Evolutionary conservation across 2,888 invertebrate species (phyloP).

Genomic region (Eumerus sabulonum): DNA sequence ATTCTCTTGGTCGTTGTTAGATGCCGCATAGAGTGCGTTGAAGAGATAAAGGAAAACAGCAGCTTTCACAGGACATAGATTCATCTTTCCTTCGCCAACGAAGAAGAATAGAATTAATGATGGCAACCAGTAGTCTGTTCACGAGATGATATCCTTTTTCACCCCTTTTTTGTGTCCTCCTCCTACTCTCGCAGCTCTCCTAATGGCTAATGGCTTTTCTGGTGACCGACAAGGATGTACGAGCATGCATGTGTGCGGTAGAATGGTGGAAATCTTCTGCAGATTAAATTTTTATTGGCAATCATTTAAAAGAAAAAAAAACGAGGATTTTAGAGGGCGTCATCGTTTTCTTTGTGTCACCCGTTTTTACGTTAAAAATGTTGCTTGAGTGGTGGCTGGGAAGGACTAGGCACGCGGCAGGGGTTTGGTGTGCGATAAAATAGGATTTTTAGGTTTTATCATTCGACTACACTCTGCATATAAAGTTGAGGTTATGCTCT

Average conservation of each 20-base stretch:
- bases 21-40: conserved; percentile 53
- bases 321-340: conserved; percentile 48
- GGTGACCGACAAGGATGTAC: conserved; percentile 48
- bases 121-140: conserved; percentile 59
- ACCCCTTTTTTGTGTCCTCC: conserved; percentile 59
- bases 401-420: conserved; percentile 13
- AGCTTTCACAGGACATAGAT: conserved; percentile 54
- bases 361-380: conserved; percentile 14
- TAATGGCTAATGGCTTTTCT: conserved; percentile 64
- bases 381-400: conserved; percentile 25
- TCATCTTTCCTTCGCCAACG: conserved; percentile 54
- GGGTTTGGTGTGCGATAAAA: conserved; percentile 59
- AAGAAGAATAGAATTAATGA: conserved; percentile 64
- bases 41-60: conserved; percentile 50
- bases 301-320: conserved; percentile 56
- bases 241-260: conserved; percentile 3
- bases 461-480: conserved; percentile 66
- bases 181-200: background rate
- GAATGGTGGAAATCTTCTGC: conserved; percentile 61
- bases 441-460: conserved; percentile 68
- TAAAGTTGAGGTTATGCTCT: conserved; percentile 61
- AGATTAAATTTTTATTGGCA: conserved; percentile 69
- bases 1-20: conserved; percentile 1
- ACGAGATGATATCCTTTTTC: conserved; percentile 65
- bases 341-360: conserved; percentile 17